Percentiles rank a stretch among this genome's conserved stretches.
Evolutionary conservation across 2,888 invertebrate species (phyloP).

Genomic region (Drosophila melanosoma): DNA sequence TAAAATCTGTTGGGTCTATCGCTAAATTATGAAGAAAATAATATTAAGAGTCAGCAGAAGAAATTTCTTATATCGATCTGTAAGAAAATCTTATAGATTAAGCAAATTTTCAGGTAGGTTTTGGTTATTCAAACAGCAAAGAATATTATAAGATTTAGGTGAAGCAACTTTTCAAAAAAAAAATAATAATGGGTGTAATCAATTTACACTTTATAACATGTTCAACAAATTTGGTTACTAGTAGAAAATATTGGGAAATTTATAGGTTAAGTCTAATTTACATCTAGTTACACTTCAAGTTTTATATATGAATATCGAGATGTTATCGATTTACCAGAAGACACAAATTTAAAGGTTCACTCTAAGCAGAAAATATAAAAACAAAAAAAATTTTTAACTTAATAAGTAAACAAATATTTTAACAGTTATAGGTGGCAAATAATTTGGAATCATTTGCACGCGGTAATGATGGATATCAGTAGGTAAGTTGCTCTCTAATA

Average conservation of each 20-base stretch:
- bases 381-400: background rate
- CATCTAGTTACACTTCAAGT: background rate
- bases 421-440: conserved; percentile 78
- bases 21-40: background rate
- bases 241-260: background rate
- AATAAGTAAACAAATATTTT: conserved; percentile 41
- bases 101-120: background rate
- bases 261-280: background rate
- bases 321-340: background rate
- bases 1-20: background rate
- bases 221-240: background rate
- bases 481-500: conserved; percentile 12
- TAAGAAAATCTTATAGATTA: background rate
- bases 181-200: background rate
- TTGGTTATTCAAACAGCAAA: background rate
- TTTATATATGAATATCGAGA: background rate
- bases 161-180: background rate
- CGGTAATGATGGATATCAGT: background rate
- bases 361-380: conserved; percentile 1
- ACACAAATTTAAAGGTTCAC: background rate
- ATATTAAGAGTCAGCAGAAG: background rate
- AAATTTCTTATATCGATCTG: background rate
- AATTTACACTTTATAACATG: background rate
- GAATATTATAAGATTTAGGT: background rate
- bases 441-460: conserved; percentile 31